These are phyloP conservation scores for Halcyon chelicuti DNA, from an alignment of 2,797 vertebrate species.

Conservation along the genomic window DNA sequence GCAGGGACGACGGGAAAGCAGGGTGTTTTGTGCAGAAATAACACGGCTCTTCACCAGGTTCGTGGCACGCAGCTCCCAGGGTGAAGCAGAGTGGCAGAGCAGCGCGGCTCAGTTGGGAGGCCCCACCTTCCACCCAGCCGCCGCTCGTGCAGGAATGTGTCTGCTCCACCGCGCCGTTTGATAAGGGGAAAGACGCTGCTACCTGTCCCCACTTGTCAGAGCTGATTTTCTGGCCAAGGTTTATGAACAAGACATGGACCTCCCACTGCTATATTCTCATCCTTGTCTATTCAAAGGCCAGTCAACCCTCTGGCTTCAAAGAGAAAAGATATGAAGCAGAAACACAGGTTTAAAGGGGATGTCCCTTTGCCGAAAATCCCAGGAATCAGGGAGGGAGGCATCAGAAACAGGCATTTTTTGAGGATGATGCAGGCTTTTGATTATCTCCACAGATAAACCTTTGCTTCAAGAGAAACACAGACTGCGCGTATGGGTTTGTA, in stretches of 20 bases:
- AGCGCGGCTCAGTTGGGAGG: background rate
- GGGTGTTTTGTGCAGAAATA: background rate
- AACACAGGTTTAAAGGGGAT: slow-evolving; percentile 45
- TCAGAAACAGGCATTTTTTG: slow-evolving; percentile 29
- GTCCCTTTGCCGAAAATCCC: slow-evolving; percentile 52
- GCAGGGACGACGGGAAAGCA: background rate
- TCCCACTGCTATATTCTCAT: slow-evolving; percentile 60
- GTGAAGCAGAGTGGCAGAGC: background rate
- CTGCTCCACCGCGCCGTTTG: background rate
- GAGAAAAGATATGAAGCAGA: slow-evolving; percentile 56
- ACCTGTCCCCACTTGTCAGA: slow-evolving; percentile 58
- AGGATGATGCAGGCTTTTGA: slow-evolving; percentile 50
- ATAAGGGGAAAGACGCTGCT: slow-evolving; percentile 8
- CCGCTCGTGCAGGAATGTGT: slow-evolving; percentile 32
- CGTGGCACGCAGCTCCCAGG: fast-evolving
- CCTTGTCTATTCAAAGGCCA: slow-evolving; percentile 60
- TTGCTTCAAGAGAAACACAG: slow-evolving; percentile 24
- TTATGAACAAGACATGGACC: slow-evolving; percentile 52
- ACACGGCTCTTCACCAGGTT: background rate
- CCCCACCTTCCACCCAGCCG: background rate
- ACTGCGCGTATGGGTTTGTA: background rate
- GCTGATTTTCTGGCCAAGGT: slow-evolving; percentile 46
- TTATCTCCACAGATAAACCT: slow-evolving; percentile 45
- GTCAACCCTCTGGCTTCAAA: slow-evolving; percentile 52
- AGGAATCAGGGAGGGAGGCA: slow-evolving; percentile 19